Percentiles rank a stretch among this genome's conserved stretches.
These are phyloP conservation scores for Macrostomum cliftonense DNA, from an alignment of 2,888 invertebrate species.

Conservation along the genomic window DNA sequence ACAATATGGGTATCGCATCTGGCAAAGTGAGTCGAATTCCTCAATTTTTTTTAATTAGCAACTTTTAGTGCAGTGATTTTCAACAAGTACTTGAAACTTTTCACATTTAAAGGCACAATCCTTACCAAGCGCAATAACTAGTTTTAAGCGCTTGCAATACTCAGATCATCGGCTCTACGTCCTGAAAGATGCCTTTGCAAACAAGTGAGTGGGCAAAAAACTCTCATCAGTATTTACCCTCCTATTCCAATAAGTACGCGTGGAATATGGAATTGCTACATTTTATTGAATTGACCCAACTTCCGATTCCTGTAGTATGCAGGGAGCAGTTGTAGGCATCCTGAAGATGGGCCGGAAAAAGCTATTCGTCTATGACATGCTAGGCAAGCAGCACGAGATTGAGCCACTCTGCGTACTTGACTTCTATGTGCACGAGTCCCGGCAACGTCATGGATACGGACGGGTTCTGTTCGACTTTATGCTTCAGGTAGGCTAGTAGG, in stretches of 20 bases:
- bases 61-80: too few species aligned
- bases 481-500: constrained; percentile 48
- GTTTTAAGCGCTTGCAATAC: constrained; percentile 23
- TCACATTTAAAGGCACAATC: constrained; percentile 30
- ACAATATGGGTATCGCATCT: constrained; percentile 34
- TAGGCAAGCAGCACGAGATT: constrained; percentile 49
- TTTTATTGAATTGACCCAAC: too few species aligned
- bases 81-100: too few species aligned
- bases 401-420: constrained; percentile 72
- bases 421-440: constrained; percentile 66
- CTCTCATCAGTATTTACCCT: too few species aligned
- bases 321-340: constrained; percentile 48
- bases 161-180: constrained; percentile 33
- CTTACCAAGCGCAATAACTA: constrained; percentile 29
- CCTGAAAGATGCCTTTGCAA: constrained; percentile 26
- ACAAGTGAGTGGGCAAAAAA: constrained; percentile 17
- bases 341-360: constrained; percentile 75
- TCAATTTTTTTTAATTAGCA: neutral
- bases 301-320: constrained; percentile 37
- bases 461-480: constrained; percentile 65
- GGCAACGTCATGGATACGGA: constrained; percentile 68
- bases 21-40: constrained; percentile 20
- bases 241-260: too few species aligned
- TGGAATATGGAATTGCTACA: too few species aligned
- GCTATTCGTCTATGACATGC: constrained; percentile 50